Percentiles rank a stretch among this genome's conserved stretches.
phyloP scores from a whole-genome alignment of 2,888 invertebrate genomes.

The Caradrina kadenii region DNA sequence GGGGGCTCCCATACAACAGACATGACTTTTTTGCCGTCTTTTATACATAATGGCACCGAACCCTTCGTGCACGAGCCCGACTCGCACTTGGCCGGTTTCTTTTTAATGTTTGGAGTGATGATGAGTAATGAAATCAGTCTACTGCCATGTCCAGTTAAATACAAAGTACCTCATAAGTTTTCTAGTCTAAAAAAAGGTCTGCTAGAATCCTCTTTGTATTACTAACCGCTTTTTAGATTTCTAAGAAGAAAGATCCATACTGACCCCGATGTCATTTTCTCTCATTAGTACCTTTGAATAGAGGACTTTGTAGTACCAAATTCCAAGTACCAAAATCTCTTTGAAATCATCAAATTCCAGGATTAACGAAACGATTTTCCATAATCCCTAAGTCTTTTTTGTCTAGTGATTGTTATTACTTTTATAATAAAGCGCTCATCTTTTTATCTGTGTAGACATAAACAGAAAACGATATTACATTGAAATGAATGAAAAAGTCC shows the following conservation, averaged over 20 bases:
- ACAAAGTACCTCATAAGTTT: not conserved
- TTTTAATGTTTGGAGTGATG: no score
- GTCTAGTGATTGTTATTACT: conserved; percentile 34
- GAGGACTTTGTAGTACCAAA: not conserved
- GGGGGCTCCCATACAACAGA: no score
- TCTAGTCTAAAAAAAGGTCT: not conserved
- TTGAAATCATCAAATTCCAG: conserved; percentile 10
- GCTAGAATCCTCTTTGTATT: not conserved
- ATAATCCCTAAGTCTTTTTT: conserved; percentile 9
- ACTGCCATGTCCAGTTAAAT: no score
- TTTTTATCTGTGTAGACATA: conserved; percentile 33
- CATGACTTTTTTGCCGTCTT: no score
- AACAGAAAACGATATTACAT: conserved; percentile 48
- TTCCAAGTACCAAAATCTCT: conserved; percentile 16
- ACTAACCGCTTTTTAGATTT: not conserved
- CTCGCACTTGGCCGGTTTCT: no score
- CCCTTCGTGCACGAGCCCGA: no score
- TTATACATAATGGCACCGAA: no score
- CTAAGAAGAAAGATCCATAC: no score
- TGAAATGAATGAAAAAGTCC: conserved; percentile 39
- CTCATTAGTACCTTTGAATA: conserved; percentile 13
- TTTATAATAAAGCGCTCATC: conserved; percentile 28
- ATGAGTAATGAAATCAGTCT: no score
- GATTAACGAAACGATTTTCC: conserved; percentile 33
- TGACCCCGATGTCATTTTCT: not conserved